These are phyloP conservation scores for Hermaeophaga mercurialis DNA, from an alignment of 2,888 invertebrate species.

Conservation along the genomic window DNA sequence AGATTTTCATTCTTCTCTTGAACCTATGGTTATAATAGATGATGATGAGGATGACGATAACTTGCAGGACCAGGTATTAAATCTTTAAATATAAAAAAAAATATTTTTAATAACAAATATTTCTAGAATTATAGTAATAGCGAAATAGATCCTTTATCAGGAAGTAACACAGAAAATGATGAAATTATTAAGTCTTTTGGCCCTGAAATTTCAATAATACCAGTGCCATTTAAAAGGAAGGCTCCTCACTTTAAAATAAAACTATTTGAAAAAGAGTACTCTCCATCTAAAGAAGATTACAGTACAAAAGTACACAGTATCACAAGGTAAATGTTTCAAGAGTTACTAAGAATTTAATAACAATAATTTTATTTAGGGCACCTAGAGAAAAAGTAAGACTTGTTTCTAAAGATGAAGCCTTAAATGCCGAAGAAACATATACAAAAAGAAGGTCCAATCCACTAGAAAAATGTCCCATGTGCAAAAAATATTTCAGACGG, in stretches of 20 bases:
- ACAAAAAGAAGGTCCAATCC: slow-evolving; percentile 53
- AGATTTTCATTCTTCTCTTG: slow-evolving; percentile 46
- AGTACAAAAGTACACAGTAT: slow-evolving; percentile 28
- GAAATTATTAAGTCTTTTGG: slow-evolving; percentile 36
- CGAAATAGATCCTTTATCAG: slow-evolving; percentile 14
- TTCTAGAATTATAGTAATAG: slow-evolving; percentile 12
- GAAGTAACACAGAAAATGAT: slow-evolving; percentile 32
- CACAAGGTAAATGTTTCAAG: slow-evolving; percentile 20
- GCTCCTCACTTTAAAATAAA: slow-evolving; percentile 45
- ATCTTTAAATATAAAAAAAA: too few species aligned
- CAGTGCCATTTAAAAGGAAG: slow-evolving; percentile 41
- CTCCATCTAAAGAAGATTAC: slow-evolving; percentile 36
- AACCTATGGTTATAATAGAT: slow-evolving; percentile 52
- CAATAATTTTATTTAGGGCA: slow-evolving; percentile 30
- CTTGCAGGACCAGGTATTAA: slow-evolving; percentile 38
- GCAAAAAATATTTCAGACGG: slow-evolving; percentile 55
- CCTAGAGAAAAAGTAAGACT: slow-evolving; percentile 46
- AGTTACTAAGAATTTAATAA: not conserved
- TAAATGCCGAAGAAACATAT: slow-evolving; percentile 46
- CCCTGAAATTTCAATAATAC: slow-evolving; percentile 47
- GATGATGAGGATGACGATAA: slow-evolving; percentile 40
- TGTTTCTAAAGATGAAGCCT: slow-evolving; percentile 49
- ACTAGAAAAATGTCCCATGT: slow-evolving; percentile 55
- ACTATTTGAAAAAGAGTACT: slow-evolving; percentile 41
- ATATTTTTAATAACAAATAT: too few species aligned